Evolutionary conservation across 2,888 invertebrate genomes (phyloP).

Genomic region (Tetrapedia diversipes): DNA sequence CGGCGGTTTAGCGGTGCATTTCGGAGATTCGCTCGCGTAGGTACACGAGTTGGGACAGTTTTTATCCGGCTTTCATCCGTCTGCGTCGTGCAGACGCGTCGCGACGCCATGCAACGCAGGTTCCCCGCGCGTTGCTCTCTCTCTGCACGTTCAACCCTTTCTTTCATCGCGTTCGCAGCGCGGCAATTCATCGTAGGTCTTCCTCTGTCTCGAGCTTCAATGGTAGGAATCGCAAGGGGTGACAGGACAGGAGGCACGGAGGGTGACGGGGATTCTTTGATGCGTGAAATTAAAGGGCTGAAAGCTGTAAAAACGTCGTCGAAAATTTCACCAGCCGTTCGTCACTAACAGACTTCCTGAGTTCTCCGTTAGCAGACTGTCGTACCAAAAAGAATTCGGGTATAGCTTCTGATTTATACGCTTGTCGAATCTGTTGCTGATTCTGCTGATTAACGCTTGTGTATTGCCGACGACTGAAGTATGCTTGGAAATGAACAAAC

Average conservation of each 20-base stretch:
- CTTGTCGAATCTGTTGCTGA: too few relatives aligned
- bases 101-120: slow-evolving; percentile 14
- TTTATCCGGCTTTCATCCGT: too few relatives aligned
- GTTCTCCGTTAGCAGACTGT: too few relatives aligned
- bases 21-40: slow-evolving; percentile 8
- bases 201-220: slow-evolving; percentile 36
- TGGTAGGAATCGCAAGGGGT: slow-evolving; percentile 8
- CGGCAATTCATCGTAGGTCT: slow-evolving; percentile 38
- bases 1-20: too few relatives aligned
- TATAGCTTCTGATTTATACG: too few relatives aligned
- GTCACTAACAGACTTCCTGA: too few relatives aligned
- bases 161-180: slow-evolving; percentile 46
- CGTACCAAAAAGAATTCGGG: too few relatives aligned
- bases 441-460: too few relatives aligned
- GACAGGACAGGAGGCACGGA: slow-evolving; percentile 12
- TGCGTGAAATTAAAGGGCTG: slow-evolving; percentile 61
- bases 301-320: slow-evolving; percentile 50
- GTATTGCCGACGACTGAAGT: too few relatives aligned
- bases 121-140: slow-evolving; percentile 10
- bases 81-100: slow-evolving; percentile 35
- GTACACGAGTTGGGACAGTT: slow-evolving; percentile 17
- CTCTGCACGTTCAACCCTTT: slow-evolving; percentile 52
- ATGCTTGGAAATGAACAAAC: too few relatives aligned
- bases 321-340: slow-evolving; percentile 37
- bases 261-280: slow-evolving; percentile 49